Evolutionary conservation across 2,797 vertebrate species (phyloP).

Genomic region (Enteromius paludinosus): DNA sequence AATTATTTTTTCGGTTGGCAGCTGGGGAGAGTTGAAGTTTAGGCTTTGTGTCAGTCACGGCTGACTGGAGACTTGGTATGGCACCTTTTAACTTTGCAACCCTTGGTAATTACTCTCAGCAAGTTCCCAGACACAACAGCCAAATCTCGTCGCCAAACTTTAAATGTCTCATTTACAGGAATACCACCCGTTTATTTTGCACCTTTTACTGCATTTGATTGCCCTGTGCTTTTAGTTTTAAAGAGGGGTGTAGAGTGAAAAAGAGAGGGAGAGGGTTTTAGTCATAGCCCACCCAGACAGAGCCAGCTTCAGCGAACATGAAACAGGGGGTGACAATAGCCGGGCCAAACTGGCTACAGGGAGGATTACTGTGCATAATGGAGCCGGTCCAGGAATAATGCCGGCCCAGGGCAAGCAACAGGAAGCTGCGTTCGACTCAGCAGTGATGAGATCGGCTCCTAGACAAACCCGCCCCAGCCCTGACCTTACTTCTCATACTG

Average conservation of each 20-base stretch:
- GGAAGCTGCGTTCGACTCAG: constrained; percentile 94
- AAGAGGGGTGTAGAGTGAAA: not conserved
- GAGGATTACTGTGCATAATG: constrained; percentile 97
- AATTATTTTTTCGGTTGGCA: constrained; percentile 64
- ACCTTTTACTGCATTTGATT: constrained; percentile 58
- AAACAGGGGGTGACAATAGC: constrained; percentile 86
- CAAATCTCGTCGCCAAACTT: constrained; percentile 31
- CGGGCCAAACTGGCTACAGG: constrained; percentile 86
- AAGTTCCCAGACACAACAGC: constrained; percentile 85
- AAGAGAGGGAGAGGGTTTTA: constrained; percentile 26
- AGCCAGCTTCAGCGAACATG: constrained; percentile 83
- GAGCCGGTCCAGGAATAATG: constrained; percentile 90
- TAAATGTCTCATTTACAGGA: constrained; percentile 33
- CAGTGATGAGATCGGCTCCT: constrained; percentile 83
- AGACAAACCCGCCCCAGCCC: constrained; percentile 78
- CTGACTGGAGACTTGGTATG: constrained; percentile 92
- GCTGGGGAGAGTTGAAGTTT: constrained; percentile 88
- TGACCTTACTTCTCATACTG: constrained; percentile 81
- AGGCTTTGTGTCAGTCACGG: constrained; percentile 93
- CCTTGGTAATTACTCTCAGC: constrained; percentile 91
- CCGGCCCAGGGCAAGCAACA: constrained; percentile 89
- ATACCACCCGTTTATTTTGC: constrained; percentile 55
- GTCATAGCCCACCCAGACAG: constrained; percentile 80
- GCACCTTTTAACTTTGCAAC: constrained; percentile 96
- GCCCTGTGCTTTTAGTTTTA: constrained; percentile 25